Evolutionary conservation across 2,888 invertebrate species (phyloP).

Genomic region (Cheilosia grossa): DNA sequence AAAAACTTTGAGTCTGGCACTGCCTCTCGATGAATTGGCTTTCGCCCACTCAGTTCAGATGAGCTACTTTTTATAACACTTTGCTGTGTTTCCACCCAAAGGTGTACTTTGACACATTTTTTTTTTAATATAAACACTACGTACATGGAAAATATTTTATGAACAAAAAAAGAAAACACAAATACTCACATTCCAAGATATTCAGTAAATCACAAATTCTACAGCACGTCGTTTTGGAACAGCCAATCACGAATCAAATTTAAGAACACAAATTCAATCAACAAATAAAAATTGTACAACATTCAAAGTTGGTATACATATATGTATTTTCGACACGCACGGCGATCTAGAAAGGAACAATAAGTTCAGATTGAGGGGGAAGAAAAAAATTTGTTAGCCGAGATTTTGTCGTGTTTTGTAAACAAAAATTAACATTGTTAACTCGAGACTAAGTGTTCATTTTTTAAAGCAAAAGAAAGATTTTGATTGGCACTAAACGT

Average conservation of each 20-base stretch:
- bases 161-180: constrained; percentile 14
- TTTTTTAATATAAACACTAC: constrained; percentile 40
- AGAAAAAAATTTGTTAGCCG: constrained; percentile 39
- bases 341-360: constrained; percentile 57
- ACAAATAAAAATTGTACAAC: constrained; percentile 30
- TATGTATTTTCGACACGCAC: constrained; percentile 53
- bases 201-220: constrained; percentile 8
- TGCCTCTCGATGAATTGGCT: background rate
- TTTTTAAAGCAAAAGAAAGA: background rate
- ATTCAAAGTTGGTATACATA: constrained; percentile 42
- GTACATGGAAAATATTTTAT: constrained; percentile 18
- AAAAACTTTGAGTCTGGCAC: constrained; percentile 11
- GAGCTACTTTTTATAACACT: constrained; percentile 16
- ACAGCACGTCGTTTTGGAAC: constrained; percentile 2
- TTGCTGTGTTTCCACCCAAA: constrained; percentile 38
- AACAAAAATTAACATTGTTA: constrained; percentile 46
- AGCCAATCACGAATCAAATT: constrained; percentile 25
- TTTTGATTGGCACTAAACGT: constrained; percentile 8
- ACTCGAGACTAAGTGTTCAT: background rate
- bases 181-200: constrained; percentile 45
- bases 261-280: constrained; percentile 46
- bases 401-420: constrained; percentile 57
- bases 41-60: constrained; percentile 10
- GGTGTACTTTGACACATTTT: constrained; percentile 47
- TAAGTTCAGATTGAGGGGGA: constrained; percentile 25